Base-by-base conservation (phyloP, 2,888 invertebrate species). In the Ochlodes sylvanus region DNA sequence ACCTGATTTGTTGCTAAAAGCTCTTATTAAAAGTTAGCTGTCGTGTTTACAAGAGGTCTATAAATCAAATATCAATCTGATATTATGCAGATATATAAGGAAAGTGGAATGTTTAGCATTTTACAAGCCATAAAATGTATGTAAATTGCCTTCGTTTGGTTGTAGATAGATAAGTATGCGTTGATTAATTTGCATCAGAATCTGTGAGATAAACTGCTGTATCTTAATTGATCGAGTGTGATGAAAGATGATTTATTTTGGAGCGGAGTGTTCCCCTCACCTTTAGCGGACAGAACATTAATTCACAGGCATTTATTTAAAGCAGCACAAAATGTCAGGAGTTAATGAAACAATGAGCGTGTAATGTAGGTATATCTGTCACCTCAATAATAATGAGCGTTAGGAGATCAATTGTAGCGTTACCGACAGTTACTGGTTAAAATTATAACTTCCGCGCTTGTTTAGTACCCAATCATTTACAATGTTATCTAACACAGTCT, bases 261-360 rank as follows among this genome's bases (percentile, higher is more conserved):
- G 62, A 68, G 67, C 50, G 15, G 17, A 12, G 52, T 44, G 44
- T 61, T 61, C 55, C 15, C 58, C 52, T 68, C 67, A 68, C 67
- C 67, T 68, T 68, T 68, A 68, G 65, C 57, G 67, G 58, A 55
- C 54, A 61, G 69, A 70, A 66, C 70, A 72, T 73, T 71, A 71
- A 71, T 72, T 70, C 69, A 62, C 70, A 70, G 61, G 67, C 70
- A 73, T 73, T 72, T 74, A 72, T 72, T 75, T 71, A 68, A 70
- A 71, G 75, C 70, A 69, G 52, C 72, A 71, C 71, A 68, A 73
- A 74, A 75, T 75, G 75, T 76, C 73, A 75, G 63, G 47, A 73
- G 72, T 69, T 73, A 75, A 73, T 70, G 72, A 69, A 72, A 71
- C 72, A 73, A 73, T 61, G 65, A 64, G 63, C 65, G 60, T 68